Evolutionary conservation across 2,888 invertebrate species (phyloP).

Genomic region (Drosophila helvetica): DNA sequence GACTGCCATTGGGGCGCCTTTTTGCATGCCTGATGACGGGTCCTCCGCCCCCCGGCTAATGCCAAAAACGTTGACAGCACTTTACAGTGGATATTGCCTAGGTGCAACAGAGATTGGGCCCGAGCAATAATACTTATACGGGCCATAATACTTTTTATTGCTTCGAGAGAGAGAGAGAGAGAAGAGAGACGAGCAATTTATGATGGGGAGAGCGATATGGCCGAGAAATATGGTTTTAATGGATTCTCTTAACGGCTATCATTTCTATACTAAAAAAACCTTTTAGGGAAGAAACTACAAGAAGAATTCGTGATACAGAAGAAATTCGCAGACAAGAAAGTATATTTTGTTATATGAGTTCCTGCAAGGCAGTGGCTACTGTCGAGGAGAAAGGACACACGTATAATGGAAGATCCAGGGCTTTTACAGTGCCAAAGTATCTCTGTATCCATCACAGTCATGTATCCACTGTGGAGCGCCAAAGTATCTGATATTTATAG

Average conservation of each 20-base stretch:
- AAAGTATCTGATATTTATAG: slow-evolving; percentile 32
- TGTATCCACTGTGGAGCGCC: not conserved
- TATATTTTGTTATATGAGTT: too few species aligned
- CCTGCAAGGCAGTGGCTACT: too few species aligned
- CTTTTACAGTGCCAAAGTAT: slow-evolving; percentile 19
- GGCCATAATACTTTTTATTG: slow-evolving; percentile 34
- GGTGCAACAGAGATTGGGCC: not conserved
- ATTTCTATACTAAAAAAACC: not conserved
- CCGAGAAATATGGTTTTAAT: slow-evolving; percentile 5
- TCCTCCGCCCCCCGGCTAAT: too few species aligned
- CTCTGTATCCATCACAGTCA: slow-evolving; percentile 6
- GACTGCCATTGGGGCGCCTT: slow-evolving; percentile 43
- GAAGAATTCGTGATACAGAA: not conserved
- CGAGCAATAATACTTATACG: not conserved
- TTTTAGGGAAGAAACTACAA: not conserved
- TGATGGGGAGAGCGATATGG: slow-evolving; percentile 11
- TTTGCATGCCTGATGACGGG: slow-evolving; percentile 42
- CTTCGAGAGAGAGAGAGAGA: not conserved
- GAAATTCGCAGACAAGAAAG: too few species aligned
- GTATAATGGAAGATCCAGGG: not conserved
- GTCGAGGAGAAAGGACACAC: too few species aligned
- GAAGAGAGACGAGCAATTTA: slow-evolving; percentile 18
- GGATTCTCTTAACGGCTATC: not conserved
- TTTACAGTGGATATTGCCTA: slow-evolving; percentile 2
- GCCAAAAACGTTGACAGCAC: slow-evolving; percentile 26